Evolutionary conservation across 2,888 invertebrate species (phyloP).

Genomic region (Macropis europaea): DNA sequence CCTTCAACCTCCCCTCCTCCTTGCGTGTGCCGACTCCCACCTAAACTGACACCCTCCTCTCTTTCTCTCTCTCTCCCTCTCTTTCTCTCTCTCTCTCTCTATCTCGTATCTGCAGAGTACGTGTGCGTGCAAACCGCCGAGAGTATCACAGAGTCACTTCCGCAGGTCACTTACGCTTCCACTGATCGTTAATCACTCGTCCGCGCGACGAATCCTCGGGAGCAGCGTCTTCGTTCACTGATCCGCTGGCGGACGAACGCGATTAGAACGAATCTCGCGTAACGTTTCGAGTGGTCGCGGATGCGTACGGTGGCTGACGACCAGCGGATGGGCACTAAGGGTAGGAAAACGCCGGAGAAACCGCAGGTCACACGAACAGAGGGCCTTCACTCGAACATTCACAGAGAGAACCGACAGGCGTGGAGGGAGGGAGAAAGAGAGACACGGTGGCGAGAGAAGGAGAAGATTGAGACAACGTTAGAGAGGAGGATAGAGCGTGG

Average conservation of each 20-base stretch:
- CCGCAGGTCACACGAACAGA: conserved; percentile 73
- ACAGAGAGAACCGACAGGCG: conserved; percentile 17
- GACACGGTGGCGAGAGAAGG: conserved; percentile 23
- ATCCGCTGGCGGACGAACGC: too few species aligned
- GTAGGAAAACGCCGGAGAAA: conserved; percentile 72
- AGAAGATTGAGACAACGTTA: conserved; percentile 23
- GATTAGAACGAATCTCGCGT: too few species aligned
- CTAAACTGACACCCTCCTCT: conserved; percentile 41
- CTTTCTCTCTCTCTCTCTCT: conserved; percentile 16
- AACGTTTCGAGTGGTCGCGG: too few species aligned
- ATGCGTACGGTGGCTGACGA: conserved; percentile 60
- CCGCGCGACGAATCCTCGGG: neutral
- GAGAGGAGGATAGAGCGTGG: conserved; percentile 23
- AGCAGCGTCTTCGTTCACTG: too few species aligned
- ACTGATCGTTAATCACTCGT: conserved; percentile 47
- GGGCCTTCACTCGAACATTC: conserved; percentile 60
- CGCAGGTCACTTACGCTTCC: conserved; percentile 50
- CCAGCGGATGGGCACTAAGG: conserved; percentile 71
- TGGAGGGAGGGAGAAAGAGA: neutral
- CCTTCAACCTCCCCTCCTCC: conserved; percentile 51
- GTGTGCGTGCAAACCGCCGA: conserved; percentile 51
- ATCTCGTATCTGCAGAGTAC: conserved; percentile 34
- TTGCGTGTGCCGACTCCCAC: conserved; percentile 16
- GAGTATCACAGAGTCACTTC: conserved; percentile 49
- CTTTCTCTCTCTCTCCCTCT: conserved; percentile 2